Base-by-base conservation (phyloP, 1,140 invertebrate species). In the Pachypsylla venusta region DNA sequence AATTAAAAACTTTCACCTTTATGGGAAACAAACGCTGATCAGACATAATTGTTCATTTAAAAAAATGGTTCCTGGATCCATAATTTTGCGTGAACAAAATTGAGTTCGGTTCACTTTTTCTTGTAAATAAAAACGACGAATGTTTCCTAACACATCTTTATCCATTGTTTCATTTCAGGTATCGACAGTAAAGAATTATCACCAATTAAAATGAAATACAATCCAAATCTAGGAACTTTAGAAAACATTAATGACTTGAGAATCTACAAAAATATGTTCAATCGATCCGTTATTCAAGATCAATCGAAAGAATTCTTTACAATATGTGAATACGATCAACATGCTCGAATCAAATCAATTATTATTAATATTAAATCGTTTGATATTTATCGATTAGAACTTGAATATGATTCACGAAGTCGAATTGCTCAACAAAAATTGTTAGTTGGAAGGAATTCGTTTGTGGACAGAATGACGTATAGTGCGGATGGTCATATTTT, bases 401-500 rank as follows among this genome's bases (percentile, higher is more conserved):
- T 91, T 14, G 85, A 88, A 64, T 93, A 93, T 66, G 88, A 94
- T 67, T 79, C 80, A 27, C 76, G 88, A 19, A 91, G 89, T 69
- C 78, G 87, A 60, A 86, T 93, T 24, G 86, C 85, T 66, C 79
- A 83, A 40, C 82, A 87, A 28, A 89, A 89, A 66, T 74, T 87
- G 16, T 80, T 81, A 27, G 82, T 90, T 61, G 85, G 85, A n/a
- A 74, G 86, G 30, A 81, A 83, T 0, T 81, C 82, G 0, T 79
- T 81, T 22, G 83, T 81, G 62, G 86, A 92, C 66, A 83, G 85
- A 62, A 83, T 92, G 53, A 84, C 82, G 13, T 93, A 93, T 66
- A 92, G 90, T 67, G 84, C 83, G 30, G 89, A 93, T 67, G 88
- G 89, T 0, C 89, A 92, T 67, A 79, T 93, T 0, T 75, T 89